Base-by-base conservation (phyloP, 2,113 vertebrate species). In the Nothoprocta perdicaria region DNA sequence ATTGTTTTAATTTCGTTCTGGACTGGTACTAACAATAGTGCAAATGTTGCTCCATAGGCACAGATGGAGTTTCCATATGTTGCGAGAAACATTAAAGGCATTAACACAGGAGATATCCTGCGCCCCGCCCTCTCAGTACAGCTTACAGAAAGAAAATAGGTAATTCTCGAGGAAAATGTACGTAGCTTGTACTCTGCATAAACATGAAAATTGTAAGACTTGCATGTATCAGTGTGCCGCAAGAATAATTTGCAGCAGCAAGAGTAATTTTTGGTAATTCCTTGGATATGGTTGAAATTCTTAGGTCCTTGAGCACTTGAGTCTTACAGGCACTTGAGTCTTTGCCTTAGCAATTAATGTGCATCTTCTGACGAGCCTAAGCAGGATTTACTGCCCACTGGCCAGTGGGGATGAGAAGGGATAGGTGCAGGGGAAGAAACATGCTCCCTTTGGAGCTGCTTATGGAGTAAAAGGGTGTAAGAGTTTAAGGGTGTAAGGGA, bases 21-120 rank as follows among this genome's bases (percentile, higher is more conserved):
- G 73, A 53, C 35, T 29, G 3, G 4, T 74, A 43, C 79, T 81
- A 89, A 81, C 43, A 94, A 48, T 82, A 69, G 80, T 33, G 46
- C 66, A 94, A 78, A 40, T 12, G 2, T 35, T 85, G 50, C 69
- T 80, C 46, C 69, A 11, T 90, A 90, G 81, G 67, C 71, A 67
- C 65, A 86, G 65, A 93, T 88, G 61, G 74, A 71, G 27, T 79
- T 95, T 69, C 72, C 67, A 46, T 89, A 53, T 81, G 69, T 76
- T 91, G 35, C 46, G 29, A 62, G 35, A 82, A 82, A 57, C 65
- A 52, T 63, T 63, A 72, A 93, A 91, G 75, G 60, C 40, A 17
- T 75, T 78, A 69, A 45, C 40, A 45, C 7, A 61, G 23, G 50
- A 86, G 73, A 69, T 67, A 88, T 50, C 69, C 74, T 93, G 89